These are phyloP conservation scores for Geococcyx californianus DNA, from an alignment of 2,113 vertebrate genomes.

Conservation along the genomic window DNA sequence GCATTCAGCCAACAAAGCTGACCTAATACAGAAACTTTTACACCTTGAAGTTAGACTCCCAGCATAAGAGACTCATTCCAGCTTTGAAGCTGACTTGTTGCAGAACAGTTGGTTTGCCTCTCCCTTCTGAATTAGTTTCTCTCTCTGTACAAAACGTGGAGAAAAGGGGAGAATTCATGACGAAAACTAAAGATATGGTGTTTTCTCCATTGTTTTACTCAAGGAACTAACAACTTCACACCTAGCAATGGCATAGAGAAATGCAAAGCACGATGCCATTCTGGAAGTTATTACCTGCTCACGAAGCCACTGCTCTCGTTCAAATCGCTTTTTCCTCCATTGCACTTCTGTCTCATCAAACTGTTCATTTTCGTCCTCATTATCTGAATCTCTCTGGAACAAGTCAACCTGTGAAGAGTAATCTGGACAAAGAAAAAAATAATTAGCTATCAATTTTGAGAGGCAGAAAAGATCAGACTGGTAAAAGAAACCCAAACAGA, in stretches of 20 bases:
- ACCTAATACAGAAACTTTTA: background rate
- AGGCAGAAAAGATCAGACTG: background rate
- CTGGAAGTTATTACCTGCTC: conserved; percentile 82
- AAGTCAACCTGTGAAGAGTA: conserved; percentile 78
- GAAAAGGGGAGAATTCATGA: background rate
- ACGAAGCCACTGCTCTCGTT: conserved; percentile 92
- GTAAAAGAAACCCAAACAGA: background rate
- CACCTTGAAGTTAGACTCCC: background rate
- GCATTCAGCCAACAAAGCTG: background rate
- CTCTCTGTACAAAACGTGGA: background rate
- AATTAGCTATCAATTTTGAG: background rate
- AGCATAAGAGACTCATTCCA: background rate
- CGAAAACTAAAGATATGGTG: background rate
- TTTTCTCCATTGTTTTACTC: background rate
- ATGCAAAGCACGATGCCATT: background rate
- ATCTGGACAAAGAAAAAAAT: conserved; percentile 64
- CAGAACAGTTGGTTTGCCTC: background rate
- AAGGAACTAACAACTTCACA: background rate
- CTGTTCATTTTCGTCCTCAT: conserved; percentile 83
- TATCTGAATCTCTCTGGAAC: conserved; percentile 77
- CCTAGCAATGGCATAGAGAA: background rate
- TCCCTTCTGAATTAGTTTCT: background rate
- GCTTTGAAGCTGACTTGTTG: background rate
- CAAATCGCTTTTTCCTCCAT: conserved; percentile 89
- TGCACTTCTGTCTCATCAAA: conserved; percentile 84